Evolutionary conservation across 64 coral and sea anemone genomes (phyloP).

Genomic region (Platygyra sinensis): DNA sequence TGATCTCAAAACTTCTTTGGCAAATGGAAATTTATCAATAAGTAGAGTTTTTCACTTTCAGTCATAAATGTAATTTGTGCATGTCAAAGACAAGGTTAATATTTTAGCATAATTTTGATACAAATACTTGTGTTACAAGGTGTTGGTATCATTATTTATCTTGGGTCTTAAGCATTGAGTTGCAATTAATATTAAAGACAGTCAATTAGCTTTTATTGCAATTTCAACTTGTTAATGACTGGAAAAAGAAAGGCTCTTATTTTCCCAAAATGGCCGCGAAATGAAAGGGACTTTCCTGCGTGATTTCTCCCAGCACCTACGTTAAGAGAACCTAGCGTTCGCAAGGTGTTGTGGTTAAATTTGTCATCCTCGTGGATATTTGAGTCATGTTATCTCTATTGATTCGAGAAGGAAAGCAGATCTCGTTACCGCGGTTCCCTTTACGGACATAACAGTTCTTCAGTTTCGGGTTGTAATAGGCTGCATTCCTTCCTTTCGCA

Average conservation of each 20-base stretch:
- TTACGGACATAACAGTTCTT: not conserved
- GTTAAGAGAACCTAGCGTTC: not conserved
- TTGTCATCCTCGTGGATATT: conserved; percentile 47
- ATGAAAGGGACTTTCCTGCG: not conserved
- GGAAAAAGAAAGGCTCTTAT: not conserved
- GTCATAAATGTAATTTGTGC: no score
- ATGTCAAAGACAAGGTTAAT: no score
- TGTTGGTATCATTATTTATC: no score
- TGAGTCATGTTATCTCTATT: conserved; percentile 38
- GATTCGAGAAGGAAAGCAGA: not conserved
- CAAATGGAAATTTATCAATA: no score
- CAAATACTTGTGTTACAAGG: no score
- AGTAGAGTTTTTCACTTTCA: no score
- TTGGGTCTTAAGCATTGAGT: no score
- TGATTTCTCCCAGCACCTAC: not conserved
- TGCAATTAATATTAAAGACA: no score
- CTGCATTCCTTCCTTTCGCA: not conserved
- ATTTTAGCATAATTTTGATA: no score
- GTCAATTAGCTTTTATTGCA: no score
- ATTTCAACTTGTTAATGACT: no score
- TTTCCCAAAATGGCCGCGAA: not conserved
- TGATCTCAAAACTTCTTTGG: no score
- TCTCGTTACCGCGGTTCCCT: not conserved
- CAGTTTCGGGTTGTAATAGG: not conserved
- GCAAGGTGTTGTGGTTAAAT: conserved; percentile 28